Base-by-base conservation (phyloP, 2,888 invertebrate genomes). In the Iselma pallidipennis region DNA sequence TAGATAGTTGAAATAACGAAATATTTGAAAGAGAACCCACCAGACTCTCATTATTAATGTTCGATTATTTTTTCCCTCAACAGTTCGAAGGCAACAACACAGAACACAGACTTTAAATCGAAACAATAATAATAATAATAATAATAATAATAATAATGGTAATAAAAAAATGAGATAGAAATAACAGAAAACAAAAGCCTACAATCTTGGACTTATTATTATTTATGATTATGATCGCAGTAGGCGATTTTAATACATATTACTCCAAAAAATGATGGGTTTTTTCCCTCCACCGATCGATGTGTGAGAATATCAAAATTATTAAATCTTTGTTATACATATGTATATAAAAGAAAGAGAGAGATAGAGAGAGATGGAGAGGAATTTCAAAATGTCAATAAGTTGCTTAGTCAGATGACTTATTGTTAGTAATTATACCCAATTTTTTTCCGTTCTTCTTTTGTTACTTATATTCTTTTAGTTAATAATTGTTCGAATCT, bases 21-120 rank as follows among this genome's bases (percentile, higher is more conserved):
- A 74, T 73, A 74, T 74, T 75, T 74, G 73, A 73, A 70, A 67
- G 66, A 65, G 68, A 71, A 73, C 73, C 72, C 71, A 73, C 71
- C 69, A 66, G 70, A 65, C 68, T 72, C 66, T 72, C 66, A 70
- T 74, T 74, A 73, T 74, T 72, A 74, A 73, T 74, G 60, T 64
- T 72, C 70, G 72, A 74, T 75, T 75, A 75, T 75, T 73, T 75
- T 74, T 76, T 72, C 71, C 50, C 69, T 74, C 73, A n/a, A n/a
- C n/a, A n/a, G n/a, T n/a, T n/a, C n/a, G n/a, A n/a, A n/a, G n/a
- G n/a, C n/a, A n/a, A n/a, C n/a, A n/a, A n/a, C n/a, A n/a, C n/a
- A n/a, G n/a, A n/a, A n/a, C n/a, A n/a, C 6, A 37, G 37, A 37
- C 16, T 37, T 16, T 1, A 37, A 16, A 7, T 16, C 37, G 16